Evolutionary conservation across 2,888 invertebrate species (phyloP), one percentile per base, ranked within the genome.

Genomic region (Sabatieria punctata): DNA sequence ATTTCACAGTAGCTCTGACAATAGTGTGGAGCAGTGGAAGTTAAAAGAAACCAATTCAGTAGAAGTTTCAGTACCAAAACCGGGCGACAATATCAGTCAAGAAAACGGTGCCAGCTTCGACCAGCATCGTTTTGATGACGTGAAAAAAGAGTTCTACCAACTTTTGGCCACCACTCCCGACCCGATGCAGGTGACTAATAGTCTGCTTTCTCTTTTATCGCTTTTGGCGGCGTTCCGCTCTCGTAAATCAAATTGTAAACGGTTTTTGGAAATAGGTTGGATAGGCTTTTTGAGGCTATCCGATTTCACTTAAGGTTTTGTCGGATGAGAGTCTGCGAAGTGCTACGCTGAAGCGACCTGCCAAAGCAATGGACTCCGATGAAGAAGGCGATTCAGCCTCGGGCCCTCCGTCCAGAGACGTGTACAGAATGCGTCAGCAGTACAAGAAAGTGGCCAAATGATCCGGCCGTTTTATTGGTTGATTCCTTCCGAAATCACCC

Each of bases 121-220:
- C 15, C 48, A 43, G 2, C 54, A 56, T 49, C 44, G 51, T 39
- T 55, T 56, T 24, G 57, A 60, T 27, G 62, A 64, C 43, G 53
- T 62, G 25, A 61, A 60, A 49, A 61, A 60, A 47, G 64, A 64
- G 43, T 49, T 64, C 41, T 61, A 61, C 45, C 61, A 62, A 36
- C 50, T 63, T 38, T 44, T 64, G 13, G 58, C 60, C 19, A 59
- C 61, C 1, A 61, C 63, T 2, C 55, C 56, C 3, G 64, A 64
- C 51, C 64, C 64, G 15, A 49, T 55, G n/a, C 56, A 57, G 49
- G 62, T 61, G 19, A 30, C 8, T 30, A 11, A 30, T 30, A 30
- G 15, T 15, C 30, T 15, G 8, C 30, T 30, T 15, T 30, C 30
- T 30, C 30, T 30, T 30, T 30, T 30, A 11, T 15, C 15, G 8